Evolutionary conservation across 2,888 invertebrate species (phyloP).

Genomic region (Emesis furor): DNA sequence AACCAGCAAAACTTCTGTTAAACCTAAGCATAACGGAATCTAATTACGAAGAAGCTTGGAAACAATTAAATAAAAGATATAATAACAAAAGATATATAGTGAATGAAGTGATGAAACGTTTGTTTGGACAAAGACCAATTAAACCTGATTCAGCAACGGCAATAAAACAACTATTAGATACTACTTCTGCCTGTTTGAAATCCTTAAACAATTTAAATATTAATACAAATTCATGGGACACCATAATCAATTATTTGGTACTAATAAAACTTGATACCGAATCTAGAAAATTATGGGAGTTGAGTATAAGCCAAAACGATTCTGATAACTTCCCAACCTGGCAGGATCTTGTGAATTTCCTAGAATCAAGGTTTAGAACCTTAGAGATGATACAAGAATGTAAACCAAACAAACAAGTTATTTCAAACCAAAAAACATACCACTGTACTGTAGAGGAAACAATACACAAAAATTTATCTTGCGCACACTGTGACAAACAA

Average conservation of each 20-base stretch:
- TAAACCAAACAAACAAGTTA: no score
- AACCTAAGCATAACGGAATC: no score
- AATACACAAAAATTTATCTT: no score
- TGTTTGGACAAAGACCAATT: not conserved
- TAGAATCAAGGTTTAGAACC: not conserved
- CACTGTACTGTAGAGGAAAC: no score
- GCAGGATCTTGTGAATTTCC: not conserved
- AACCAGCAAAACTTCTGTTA: no score
- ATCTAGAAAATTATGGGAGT: not conserved
- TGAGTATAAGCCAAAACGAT: no score
- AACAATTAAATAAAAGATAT: not conserved
- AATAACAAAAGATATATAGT: not conserved
- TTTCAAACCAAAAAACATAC: no score
- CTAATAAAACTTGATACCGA: not conserved
- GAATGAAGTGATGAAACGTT: not conserved
- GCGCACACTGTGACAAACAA: no score
- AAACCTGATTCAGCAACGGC: no score
- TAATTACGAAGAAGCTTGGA: not conserved
- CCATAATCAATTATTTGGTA: not conserved
- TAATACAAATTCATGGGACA: not conserved
- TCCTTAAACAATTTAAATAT: not conserved
- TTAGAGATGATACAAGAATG: not conserved
- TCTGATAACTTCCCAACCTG: not conserved
- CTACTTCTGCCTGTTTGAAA: no score
- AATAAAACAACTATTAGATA: no score